Base-by-base conservation (phyloP, 2,797 vertebrate species). In the Prunella strophiata region DNA sequence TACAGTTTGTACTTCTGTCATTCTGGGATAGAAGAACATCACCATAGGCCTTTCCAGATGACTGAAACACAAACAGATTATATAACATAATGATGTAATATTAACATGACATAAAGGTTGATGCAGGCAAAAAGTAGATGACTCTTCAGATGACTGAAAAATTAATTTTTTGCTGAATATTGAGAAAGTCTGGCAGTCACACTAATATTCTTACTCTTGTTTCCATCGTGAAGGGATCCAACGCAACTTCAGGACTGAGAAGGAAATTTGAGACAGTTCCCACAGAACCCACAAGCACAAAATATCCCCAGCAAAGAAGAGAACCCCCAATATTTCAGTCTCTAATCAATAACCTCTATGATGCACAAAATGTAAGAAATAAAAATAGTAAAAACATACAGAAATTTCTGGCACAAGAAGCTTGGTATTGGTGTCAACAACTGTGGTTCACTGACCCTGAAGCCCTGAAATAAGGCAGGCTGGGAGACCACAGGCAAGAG, bases 1-100 rank as follows among this genome's bases (percentile, higher is more conserved):
- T 94, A 80, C 76, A 67, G 15, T 85, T 89, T 82, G 77, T 86
- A 76, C 38, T 93, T 82, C 83, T 85, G n/a, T 84, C 84, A 57
- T 89, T 83, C 66, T 79, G 67, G 65, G 47, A 43, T 36, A 87
- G 22, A 16, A 16, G 43, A 82, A 57, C 14, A 50, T 79, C 52
- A 77, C 11, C 42, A 63, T 22, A 85, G 86, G 29, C 13, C 34
- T 75, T 79, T 91, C 55, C 47, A 82, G 72, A 82, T 30, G 50
- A 85, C 36, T 85, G 71, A 86, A 92, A 85, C 25, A 70, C n/a
- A 91, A 88, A 61, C 16, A 86, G 65, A 88, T 91, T 89, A 67
- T 48, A 11, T 88, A 95, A 89, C 27, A 50, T 43, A 38, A 66
- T 63, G n/a, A 52, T 32, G 17, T 19, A 43, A 71, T 74, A 74